These are phyloP conservation scores for Mythimna pallens DNA, from an alignment of 2,888 invertebrate genomes.

Conservation along the genomic window DNA sequence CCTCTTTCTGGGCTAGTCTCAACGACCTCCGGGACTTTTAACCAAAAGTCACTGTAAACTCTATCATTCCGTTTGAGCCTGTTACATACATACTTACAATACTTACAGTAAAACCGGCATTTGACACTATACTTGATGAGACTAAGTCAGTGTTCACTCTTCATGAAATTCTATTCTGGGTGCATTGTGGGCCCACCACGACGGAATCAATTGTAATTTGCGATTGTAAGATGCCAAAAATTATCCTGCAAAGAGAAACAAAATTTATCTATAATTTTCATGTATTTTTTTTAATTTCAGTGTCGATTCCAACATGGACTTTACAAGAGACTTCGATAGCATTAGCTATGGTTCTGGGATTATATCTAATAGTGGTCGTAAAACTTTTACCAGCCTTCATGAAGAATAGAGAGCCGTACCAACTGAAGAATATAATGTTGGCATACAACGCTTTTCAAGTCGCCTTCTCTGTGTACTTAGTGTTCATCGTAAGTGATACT, in stretches of 20 bases:
- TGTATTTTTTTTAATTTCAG: conserved; percentile 61
- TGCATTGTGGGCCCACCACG: neutral
- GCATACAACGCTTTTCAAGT: conserved; percentile 94
- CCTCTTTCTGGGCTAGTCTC: no score
- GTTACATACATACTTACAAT: no score
- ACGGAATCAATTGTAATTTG: neutral
- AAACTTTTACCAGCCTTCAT: conserved; percentile 93
- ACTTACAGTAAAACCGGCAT: no score
- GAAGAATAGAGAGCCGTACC: conserved; percentile 91
- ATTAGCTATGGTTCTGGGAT: conserved; percentile 83
- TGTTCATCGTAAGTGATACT: conserved; percentile 89
- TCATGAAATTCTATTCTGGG: neutral
- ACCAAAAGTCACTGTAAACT: no score
- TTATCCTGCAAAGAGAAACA: no score
- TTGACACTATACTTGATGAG: no score
- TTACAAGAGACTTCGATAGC: conserved; percentile 74
- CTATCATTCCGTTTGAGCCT: no score
- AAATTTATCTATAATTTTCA: neutral
- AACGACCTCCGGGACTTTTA: no score
- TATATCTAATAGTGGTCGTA: conserved; percentile 93
- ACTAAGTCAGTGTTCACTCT: no score
- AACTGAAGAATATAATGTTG: conserved; percentile 92
- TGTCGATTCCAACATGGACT: conserved; percentile 76
- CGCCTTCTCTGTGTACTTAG: conserved; percentile 89
- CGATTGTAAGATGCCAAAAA: neutral